Evolutionary conservation across 2,113 vertebrate genomes (phyloP).

Genomic region (Antechinus stuartii): DNA sequence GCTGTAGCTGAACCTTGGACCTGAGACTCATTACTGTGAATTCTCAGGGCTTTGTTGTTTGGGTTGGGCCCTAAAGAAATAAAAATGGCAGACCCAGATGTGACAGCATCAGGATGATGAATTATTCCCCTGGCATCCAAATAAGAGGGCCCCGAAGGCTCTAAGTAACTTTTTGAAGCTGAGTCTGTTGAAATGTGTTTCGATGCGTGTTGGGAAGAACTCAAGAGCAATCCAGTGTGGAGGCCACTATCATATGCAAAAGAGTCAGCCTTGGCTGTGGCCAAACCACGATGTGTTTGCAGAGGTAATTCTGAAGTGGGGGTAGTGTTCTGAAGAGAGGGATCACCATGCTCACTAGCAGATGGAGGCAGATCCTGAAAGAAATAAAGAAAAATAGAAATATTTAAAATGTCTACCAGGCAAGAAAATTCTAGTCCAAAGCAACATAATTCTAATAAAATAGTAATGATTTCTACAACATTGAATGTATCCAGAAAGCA

Average conservation of each 20-base stretch:
- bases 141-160: conserved; percentile 15
- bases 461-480: neutral
- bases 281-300: conserved; percentile 12
- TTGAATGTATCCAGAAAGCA: neutral
- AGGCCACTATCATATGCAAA: conserved; percentile 21
- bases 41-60: neutral
- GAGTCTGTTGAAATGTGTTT: neutral
- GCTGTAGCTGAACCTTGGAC: neutral
- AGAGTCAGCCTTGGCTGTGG: neutral
- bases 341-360: conserved; percentile 42
- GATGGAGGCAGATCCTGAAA: conserved; percentile 73
- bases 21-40: neutral
- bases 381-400: conserved; percentile 28
- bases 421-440: conserved; percentile 27
- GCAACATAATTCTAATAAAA: neutral
- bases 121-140: conserved; percentile 36
- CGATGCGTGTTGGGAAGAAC: neutral
- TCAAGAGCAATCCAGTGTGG: conserved; percentile 29
- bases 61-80: neutral
- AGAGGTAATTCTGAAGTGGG: conserved; percentile 36
- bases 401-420: neutral
- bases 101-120: neutral
- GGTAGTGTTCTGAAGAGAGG: conserved; percentile 24
- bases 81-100: conserved; percentile 29
- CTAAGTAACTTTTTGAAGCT: accelerated